These are phyloP conservation scores for Sebastolobus altivelis DNA, from an alignment of 2,797 vertebrate species.

Conservation along the genomic window DNA sequence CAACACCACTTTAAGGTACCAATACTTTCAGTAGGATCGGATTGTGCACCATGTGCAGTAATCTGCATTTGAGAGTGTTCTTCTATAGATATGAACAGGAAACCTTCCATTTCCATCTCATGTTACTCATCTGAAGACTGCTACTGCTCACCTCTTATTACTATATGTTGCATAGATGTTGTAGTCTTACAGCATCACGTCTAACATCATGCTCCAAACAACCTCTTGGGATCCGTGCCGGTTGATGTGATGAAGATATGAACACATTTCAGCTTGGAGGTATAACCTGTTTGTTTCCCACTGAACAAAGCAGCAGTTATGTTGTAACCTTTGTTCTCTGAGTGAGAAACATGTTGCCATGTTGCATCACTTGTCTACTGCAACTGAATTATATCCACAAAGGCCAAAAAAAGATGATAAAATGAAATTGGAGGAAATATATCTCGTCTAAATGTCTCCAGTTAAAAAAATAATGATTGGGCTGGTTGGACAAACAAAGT, in stretches of 20 bases:
- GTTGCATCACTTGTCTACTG: not conserved
- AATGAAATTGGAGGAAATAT: not conserved
- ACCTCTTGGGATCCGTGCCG: slow-evolving; percentile 7
- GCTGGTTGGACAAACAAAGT: not conserved
- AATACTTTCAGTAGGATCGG: not conserved
- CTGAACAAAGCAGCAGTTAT: slow-evolving; percentile 22
- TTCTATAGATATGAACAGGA: not conserved
- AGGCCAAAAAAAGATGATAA: not conserved
- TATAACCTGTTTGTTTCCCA: not conserved
- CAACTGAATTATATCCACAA: not conserved
- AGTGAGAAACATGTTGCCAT: slow-evolving; percentile 12
- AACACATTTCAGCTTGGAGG: not conserved
- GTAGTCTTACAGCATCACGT: slow-evolving; percentile 17
- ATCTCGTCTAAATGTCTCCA: not conserved
- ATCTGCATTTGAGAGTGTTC: not conserved
- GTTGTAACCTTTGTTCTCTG: slow-evolving; percentile 23
- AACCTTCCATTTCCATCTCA: not conserved
- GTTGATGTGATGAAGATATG: slow-evolving; percentile 12
- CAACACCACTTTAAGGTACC: not conserved
- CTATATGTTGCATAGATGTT: slow-evolving; percentile 3
- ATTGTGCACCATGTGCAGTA: not conserved
- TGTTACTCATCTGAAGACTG: not conserved
- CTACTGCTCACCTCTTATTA: not conserved
- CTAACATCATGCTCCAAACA: slow-evolving; percentile 6
- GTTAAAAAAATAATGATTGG: slow-evolving; percentile 6